Evolutionary conservation across 2,113 vertebrate species (phyloP).

Genomic region (Semnornis frantzii): DNA sequence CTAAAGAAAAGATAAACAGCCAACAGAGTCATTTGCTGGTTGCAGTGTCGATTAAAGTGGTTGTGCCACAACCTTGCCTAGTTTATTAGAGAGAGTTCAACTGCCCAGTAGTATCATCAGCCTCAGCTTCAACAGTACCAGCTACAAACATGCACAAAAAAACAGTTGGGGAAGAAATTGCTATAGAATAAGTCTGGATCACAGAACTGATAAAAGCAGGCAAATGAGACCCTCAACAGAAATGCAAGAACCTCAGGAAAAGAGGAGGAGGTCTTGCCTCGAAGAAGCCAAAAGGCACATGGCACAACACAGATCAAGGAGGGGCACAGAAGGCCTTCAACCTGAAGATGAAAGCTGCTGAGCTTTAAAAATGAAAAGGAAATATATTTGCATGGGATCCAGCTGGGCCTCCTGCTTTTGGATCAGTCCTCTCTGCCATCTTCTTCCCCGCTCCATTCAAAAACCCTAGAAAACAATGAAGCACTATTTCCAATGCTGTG

Average conservation of each 20-base stretch:
- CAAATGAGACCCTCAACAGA: neutral
- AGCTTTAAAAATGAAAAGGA: neutral
- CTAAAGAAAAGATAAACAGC: neutral
- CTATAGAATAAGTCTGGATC: neutral
- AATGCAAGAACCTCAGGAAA: neutral
- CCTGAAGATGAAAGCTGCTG: neutral
- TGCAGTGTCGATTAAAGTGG: neutral
- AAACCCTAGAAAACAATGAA: neutral
- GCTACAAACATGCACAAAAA: neutral
- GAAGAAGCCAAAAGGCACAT: neutral
- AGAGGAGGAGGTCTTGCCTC: neutral
- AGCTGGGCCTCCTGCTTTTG: neutral
- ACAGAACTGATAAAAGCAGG: neutral
- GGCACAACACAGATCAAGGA: neutral
- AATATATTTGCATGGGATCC: neutral
- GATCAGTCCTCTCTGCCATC: neutral
- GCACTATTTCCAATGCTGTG: neutral
- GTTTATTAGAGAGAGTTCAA: neutral
- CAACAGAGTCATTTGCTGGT: neutral
- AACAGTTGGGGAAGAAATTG: neutral
- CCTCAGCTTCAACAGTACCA: neutral
- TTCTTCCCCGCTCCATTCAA: neutral
- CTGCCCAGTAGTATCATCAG: neutral
- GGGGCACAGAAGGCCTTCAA: neutral
- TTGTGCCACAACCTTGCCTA: neutral